Percentiles rank a stretch among this genome's conserved stretches.
Evolutionary conservation across 2,113 vertebrate genomes (phyloP).

Genomic region (Synchiropus splendidus): DNA sequence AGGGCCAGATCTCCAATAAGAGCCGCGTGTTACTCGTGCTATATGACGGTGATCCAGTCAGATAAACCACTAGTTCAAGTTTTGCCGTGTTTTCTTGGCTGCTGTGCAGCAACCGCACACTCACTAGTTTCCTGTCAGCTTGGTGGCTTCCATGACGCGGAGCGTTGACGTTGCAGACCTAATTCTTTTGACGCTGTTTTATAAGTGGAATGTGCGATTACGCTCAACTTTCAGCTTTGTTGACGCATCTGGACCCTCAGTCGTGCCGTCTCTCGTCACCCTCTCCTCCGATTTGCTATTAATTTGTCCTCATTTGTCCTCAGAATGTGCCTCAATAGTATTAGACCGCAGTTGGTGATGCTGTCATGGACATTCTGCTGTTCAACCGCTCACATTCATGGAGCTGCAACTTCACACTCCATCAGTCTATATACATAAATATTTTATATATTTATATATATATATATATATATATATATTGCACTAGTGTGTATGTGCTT

Average conservation of each 20-base stretch:
- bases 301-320: conserved; percentile 13
- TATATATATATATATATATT: no score
- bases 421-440: no score
- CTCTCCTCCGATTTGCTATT: not conserved
- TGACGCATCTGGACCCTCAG: conserved; percentile 16
- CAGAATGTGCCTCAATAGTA: not conserved
- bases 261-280: not conserved
- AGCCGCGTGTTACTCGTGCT: conserved; percentile 17
- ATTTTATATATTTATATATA: no score
- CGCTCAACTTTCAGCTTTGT: conserved; percentile 20
- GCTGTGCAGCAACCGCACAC: conserved; percentile 28
- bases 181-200: conserved; percentile 39
- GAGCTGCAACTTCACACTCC: no score
- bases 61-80: conserved; percentile 51
- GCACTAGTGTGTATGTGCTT: no score
- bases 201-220: conserved; percentile 32
- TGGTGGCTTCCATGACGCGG: conserved; percentile 31
- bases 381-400: no score
- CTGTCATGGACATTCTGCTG: no score
- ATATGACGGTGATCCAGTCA: conserved; percentile 50
- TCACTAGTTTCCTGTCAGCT: conserved; percentile 45
- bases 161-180: conserved; percentile 18
- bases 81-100: conserved; percentile 35
- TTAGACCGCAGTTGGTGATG: no score
- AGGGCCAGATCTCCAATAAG: conserved; percentile 17